Evolutionary conservation across 2,797 vertebrate species (phyloP).

Genomic region (Clarias fuscus): DNA sequence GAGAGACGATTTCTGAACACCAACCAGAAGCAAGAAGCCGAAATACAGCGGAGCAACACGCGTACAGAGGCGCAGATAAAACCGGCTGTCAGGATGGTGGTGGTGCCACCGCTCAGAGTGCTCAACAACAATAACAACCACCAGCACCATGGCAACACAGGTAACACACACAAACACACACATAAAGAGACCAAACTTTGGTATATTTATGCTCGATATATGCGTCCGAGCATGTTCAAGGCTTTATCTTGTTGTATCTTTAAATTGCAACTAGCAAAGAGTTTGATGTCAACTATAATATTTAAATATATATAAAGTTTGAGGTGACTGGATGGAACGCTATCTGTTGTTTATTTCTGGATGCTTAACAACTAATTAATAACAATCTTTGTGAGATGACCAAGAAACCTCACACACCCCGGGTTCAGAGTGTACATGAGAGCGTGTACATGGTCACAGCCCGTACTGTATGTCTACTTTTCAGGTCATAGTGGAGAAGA

Average conservation of each 20-base stretch:
- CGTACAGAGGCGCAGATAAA: constrained; percentile 64
- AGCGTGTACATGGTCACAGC: constrained; percentile 56
- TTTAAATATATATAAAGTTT: not conserved
- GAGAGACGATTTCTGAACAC: constrained; percentile 81
- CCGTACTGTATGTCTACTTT: constrained; percentile 61
- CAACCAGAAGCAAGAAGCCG: constrained; percentile 76
- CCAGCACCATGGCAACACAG: constrained; percentile 75
- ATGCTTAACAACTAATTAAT: too few relatives aligned
- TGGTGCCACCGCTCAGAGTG: constrained; percentile 88
- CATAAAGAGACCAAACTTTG: not conserved
- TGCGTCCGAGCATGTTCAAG: not conserved
- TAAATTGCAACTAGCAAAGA: not conserved
- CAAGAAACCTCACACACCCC: not conserved
- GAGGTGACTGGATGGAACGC: not conserved
- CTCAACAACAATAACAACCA: constrained; percentile 78
- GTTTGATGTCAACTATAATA: too few relatives aligned
- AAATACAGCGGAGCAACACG: constrained; percentile 50
- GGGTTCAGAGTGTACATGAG: not conserved
- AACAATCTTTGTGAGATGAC: not conserved
- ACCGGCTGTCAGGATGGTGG: constrained; percentile 83
- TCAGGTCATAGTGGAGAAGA: constrained; percentile 73
- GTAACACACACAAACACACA: not conserved
- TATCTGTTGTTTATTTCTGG: not conserved
- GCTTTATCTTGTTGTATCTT: not conserved
- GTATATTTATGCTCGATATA: not conserved